Evolutionary conservation across 2,888 invertebrate species (phyloP), one percentile per base, ranked within the genome.

Genomic region (Melitaea athalia): DNA sequence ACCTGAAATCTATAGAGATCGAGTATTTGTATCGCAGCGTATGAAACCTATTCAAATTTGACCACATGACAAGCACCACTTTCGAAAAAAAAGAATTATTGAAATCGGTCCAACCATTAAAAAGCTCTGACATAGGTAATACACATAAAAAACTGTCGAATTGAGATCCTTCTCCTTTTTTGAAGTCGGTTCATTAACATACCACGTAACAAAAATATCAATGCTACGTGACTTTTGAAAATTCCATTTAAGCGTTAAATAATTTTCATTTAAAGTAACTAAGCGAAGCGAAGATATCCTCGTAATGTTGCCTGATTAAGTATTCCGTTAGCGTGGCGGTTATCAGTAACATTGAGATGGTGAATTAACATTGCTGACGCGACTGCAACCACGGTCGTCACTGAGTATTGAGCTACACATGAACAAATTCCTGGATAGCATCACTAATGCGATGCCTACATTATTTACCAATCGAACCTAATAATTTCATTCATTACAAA

Each of bases 301-400:
- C 70, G 62, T 60, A 52, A 64, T 59, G 68, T 61, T 61, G 52
- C 63, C 65, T 73, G 60, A 77, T 77, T 78, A 72, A 65, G 76
- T 77, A 79, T 79, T 78, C 79, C 53, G 68, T 65, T 73, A 64
- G 71, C 76, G 75, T 61, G 67, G 60, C 53, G 68, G 68, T 77
- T 80, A 78, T 70, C 82, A 75, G 74, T 78, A 81, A 72, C 79
- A 79, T 80, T 80, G 79, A 79, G 75, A 67, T 69, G 81, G 82
- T 80, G 80, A 91, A 91, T 85, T 82, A 76, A 86, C 86, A 81
- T 88, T 89, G 14, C 86, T 77, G 68, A 88, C 85, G 57, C 84
- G 74, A 67, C 73, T 61, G 82, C 81, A 85, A 80, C 80, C 89
- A 87, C 17, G 91, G 78, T 85, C 85, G 73, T 66, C 73, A 72